Percentiles rank a stretch among this genome's conserved stretches.
phyloP scores from a whole-genome alignment of 2,888 invertebrate genomes.

The Drosophila subsilvestris region DNA sequence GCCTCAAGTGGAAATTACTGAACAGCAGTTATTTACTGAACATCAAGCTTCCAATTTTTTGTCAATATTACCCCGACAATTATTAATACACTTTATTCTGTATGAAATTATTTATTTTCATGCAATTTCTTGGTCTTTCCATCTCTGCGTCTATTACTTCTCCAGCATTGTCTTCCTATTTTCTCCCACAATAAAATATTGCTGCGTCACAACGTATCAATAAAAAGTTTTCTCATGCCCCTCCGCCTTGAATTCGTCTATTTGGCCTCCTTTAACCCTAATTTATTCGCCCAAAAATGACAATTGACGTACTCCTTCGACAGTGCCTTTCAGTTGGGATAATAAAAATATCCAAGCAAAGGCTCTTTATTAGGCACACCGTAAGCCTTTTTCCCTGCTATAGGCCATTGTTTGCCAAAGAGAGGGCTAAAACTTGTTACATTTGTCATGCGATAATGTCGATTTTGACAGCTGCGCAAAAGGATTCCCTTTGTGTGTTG shows the following conservation, averaged over 20 bases:
- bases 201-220: conserved; percentile 69
- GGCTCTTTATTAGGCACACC: conserved; percentile 74
- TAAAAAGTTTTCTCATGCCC: conserved; percentile 73
- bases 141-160: too few species aligned
- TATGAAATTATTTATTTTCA: too few species aligned
- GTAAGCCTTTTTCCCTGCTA: conserved; percentile 60
- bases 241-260: conserved; percentile 23
- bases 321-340: conserved; percentile 41
- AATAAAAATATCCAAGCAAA: conserved; percentile 81
- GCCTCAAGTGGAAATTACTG: too few species aligned
- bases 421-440: conserved; percentile 78
- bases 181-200: conserved; percentile 20
- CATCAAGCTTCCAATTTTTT: too few species aligned
- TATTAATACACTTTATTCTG: too few species aligned
- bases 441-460: conserved; percentile 81
- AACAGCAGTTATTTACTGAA: too few species aligned
- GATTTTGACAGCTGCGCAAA: conserved; percentile 76
- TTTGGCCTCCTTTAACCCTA: conserved; percentile 71
- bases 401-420: conserved; percentile 53
- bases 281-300: conserved; percentile 77
- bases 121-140: too few species aligned
- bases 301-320: conserved; percentile 74
- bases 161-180: neutral
- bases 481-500: conserved; percentile 40
- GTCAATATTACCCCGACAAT: too few species aligned